phyloP scores from a whole-genome alignment of 2,113 vertebrate species.

The Rhinoptilus africanus region DNA sequence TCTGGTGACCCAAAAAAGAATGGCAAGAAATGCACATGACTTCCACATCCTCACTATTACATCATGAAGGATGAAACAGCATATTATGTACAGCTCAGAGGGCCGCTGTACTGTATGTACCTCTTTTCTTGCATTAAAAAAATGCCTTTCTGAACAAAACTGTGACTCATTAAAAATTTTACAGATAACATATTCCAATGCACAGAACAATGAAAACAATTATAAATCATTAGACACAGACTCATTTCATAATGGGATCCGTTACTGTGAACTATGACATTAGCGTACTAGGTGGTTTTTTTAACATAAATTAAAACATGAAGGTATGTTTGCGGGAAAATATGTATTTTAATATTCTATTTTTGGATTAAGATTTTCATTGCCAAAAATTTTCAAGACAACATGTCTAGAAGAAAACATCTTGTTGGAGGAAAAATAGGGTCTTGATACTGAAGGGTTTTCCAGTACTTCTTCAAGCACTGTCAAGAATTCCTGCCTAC shows the following conservation, averaged over 20 bases:
- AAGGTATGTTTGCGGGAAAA: not conserved
- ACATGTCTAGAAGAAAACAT: not conserved
- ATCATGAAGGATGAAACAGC: slow-evolving; percentile 28
- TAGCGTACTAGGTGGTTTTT: not conserved
- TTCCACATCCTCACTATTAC: slow-evolving; percentile 49
- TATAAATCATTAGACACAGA: not conserved
- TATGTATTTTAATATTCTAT: not conserved
- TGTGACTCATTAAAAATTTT: slow-evolving; percentile 7
- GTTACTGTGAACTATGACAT: not conserved
- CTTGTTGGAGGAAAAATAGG: not conserved
- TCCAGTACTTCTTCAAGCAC: not conserved
- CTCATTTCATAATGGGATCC: not conserved
- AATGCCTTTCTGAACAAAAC: slow-evolving; percentile 23
- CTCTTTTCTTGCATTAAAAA: slow-evolving; percentile 28
- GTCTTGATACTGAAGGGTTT: not conserved
- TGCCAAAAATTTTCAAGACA: not conserved
- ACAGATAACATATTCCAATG: not conserved
- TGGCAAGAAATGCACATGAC: slow-evolving; percentile 26
- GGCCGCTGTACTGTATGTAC: not conserved
- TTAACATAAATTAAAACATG: not conserved
- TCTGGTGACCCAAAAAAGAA: not conserved
- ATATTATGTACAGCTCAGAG: slow-evolving; percentile 3
- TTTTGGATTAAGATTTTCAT: not conserved
- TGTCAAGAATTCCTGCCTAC: not conserved
- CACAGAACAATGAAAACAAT: not conserved